These are phyloP conservation scores for Oophaga pumilio DNA, from an alignment of 2,113 vertebrate genomes.

Conservation along the genomic window DNA sequence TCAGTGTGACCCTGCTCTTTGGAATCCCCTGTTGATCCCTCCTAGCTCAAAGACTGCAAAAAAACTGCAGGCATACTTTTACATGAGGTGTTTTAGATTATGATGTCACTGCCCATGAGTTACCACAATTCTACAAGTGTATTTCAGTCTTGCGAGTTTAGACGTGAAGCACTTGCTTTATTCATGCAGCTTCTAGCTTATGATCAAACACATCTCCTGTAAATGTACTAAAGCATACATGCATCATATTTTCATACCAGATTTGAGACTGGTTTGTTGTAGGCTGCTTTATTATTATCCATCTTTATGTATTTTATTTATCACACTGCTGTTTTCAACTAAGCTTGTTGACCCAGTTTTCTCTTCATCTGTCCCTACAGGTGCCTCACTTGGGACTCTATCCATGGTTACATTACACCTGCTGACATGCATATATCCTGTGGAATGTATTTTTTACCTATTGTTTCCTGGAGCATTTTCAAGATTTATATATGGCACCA, in stretches of 20 bases:
- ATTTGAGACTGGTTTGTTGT: background rate
- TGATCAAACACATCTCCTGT: no score
- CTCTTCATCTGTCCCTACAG: background rate
- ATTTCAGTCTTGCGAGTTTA: no score
- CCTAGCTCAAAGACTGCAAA: no score
- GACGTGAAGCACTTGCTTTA: no score
- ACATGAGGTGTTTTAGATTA: no score
- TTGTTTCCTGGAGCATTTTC: slow-evolving; percentile 9
- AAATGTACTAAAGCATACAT: no score
- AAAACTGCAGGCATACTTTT: no score
- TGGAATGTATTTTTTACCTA: slow-evolving; percentile 21
- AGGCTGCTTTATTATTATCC: background rate
- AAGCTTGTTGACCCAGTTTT: slow-evolving; percentile 38
- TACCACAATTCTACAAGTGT: no score
- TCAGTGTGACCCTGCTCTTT: no score
- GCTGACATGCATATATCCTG: slow-evolving; percentile 26
- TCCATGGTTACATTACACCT: slow-evolving; percentile 39
- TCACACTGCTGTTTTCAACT: background rate
- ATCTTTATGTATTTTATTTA: background rate
- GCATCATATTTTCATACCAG: background rate
- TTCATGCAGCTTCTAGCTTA: no score
- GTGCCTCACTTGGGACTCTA: slow-evolving; percentile 32
- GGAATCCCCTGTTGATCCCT: no score
- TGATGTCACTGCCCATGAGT: no score
- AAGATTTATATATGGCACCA: background rate